Evolutionary conservation across 2,113 vertebrate genomes (phyloP).

Genomic region (Smithornis capensis): DNA sequence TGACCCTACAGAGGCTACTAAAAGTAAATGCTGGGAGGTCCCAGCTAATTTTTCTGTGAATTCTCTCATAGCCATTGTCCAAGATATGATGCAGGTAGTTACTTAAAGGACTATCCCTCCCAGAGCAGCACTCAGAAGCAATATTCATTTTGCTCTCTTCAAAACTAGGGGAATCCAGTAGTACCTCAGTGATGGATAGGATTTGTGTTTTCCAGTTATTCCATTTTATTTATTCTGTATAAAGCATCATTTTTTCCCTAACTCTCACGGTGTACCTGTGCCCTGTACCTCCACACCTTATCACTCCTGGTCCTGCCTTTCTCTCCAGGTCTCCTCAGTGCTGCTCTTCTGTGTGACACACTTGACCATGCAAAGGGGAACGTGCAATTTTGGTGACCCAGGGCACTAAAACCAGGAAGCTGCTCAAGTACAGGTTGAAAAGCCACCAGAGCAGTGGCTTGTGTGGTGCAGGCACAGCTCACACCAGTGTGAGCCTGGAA

Average conservation of each 20-base stretch:
- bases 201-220: not conserved
- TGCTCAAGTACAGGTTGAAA: not conserved
- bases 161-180: not conserved
- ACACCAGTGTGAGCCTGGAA: not conserved
- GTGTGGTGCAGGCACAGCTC: not conserved
- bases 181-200: not conserved
- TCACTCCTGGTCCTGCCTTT: not conserved
- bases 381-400: not conserved
- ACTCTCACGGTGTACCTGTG: not conserved
- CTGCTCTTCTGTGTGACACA: not conserved
- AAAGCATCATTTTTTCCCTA: not conserved
- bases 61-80: not conserved
- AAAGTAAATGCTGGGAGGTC: not conserved
- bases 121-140: not conserved
- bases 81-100: not conserved
- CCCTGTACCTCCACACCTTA: fast-evolving
- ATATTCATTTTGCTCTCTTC: not conserved
- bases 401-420: too few relatives aligned
- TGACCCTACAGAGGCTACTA: not conserved
- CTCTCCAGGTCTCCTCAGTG: not conserved
- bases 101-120: not conserved
- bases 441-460: not conserved
- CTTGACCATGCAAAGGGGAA: not conserved
- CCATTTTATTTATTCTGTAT: not conserved
- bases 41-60: not conserved